Conservation (phyloP, 2,888 invertebrate species). For the Stenodema calcarata region DNA sequence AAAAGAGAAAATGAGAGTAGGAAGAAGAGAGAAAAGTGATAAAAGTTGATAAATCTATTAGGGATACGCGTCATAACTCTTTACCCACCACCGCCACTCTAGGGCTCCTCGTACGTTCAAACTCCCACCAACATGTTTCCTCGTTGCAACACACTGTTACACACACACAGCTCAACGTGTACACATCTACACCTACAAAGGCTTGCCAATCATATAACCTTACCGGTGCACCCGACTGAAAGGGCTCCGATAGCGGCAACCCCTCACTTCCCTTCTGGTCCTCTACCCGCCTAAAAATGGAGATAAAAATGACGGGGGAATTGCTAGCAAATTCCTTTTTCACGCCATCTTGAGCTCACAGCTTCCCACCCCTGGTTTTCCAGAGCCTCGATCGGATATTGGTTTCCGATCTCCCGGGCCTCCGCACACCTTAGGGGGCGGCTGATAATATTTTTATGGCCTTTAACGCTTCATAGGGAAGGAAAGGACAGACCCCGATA, state of each 20-base stretch:
- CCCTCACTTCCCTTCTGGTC: not conserved
- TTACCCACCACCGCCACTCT: slow-evolving; percentile 7
- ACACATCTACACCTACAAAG: slow-evolving; percentile 7
- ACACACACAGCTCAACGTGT: not conserved
- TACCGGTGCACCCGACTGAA: slow-evolving; percentile 44
- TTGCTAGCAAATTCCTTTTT: slow-evolving; percentile 54
- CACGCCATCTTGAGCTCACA: slow-evolving; percentile 51
- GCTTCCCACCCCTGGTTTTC: slow-evolving; percentile 8
- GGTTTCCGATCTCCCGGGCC: slow-evolving; percentile 52
- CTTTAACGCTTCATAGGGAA: slow-evolving; percentile 26
- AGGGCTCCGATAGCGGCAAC: slow-evolving; percentile 26
- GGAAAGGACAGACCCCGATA: slow-evolving; percentile 36
- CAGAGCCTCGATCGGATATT: slow-evolving; percentile 51
- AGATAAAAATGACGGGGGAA: slow-evolving; percentile 51
- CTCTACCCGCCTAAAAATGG: not conserved
- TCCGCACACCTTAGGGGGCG: not conserved
- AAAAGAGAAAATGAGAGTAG: not conserved
- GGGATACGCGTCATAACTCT: slow-evolving; percentile 38
- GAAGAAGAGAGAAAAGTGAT: not conserved
- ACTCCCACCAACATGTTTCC: slow-evolving; percentile 13
- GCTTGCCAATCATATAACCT: slow-evolving; percentile 47
- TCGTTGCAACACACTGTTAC: slow-evolving; percentile 1
- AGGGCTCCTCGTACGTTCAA: slow-evolving; percentile 7
- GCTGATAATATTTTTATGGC: slow-evolving; percentile 45
- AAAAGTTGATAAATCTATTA: slow-evolving; percentile 42